Percentiles rank a stretch among this genome's conserved stretches.
These are phyloP conservation scores for Caranx ignobilis DNA, from an alignment of 2,113 vertebrate genomes.

Conservation along the genomic window DNA sequence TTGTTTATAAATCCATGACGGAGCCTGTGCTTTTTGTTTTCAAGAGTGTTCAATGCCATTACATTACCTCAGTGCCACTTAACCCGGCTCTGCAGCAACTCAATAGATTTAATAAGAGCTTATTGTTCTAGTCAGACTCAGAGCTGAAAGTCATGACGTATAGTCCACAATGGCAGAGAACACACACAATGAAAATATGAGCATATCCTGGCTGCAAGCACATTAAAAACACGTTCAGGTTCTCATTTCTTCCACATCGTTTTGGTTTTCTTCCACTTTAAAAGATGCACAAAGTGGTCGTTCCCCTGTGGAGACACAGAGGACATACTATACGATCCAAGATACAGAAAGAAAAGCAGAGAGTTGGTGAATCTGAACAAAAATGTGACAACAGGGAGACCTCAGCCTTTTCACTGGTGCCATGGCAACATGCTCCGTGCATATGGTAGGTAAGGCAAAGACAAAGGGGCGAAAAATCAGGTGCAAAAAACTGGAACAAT, in stretches of 20 bases:
- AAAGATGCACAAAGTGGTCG: conserved; percentile 14
- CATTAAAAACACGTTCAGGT: background rate
- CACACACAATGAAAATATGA: background rate
- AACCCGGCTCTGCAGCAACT: conserved; percentile 2
- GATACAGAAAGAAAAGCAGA: conserved; percentile 17
- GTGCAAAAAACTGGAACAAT: conserved; percentile 44
- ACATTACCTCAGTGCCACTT: conserved; percentile 50
- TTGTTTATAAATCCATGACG: conserved; percentile 35
- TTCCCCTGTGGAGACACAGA: conserved; percentile 23
- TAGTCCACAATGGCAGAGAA: background rate
- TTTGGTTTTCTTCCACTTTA: background rate
- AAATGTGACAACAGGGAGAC: conserved; percentile 63
- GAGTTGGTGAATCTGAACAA: conserved; percentile 52
- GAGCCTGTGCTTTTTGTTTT: conserved; percentile 41
- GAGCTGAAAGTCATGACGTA: background rate
- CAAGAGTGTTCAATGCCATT: conserved; percentile 18
- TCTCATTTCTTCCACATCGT: conserved; percentile 11
- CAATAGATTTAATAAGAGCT: background rate
- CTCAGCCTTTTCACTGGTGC: conserved; percentile 55
- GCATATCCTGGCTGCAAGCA: background rate
- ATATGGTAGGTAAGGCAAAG: conserved; percentile 30
- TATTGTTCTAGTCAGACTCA: conserved; percentile 2
- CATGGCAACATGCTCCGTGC: conserved; percentile 69
- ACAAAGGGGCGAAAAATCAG: conserved; percentile 43
- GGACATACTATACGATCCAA: conserved; percentile 12